Evolutionary conservation across 2,113 vertebrate genomes (phyloP), one percentile per base, ranked within the genome.

Genomic region (Saccopteryx leptura): DNA sequence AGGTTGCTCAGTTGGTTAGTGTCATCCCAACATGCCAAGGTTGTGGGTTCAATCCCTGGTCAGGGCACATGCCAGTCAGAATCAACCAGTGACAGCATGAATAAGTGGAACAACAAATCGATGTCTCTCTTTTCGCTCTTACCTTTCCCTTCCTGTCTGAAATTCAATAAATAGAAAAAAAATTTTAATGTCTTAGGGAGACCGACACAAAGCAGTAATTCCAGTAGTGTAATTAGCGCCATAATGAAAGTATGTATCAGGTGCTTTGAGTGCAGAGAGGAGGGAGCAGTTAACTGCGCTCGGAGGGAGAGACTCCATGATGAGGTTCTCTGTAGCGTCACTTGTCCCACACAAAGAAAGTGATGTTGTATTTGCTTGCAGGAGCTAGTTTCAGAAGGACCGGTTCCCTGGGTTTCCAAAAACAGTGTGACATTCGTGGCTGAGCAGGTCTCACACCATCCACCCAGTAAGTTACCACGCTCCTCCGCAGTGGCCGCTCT

Each of bases 381-480:
- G 99, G 99, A 99, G 92, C 97, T 99, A 0, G 98, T 99, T 87
- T 99, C 99, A n/a, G 99, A 99, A 60, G 99, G 99, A 95, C 99
- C 99, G 31, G 98, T 99, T 85, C 99, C 99, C 1, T 99, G 99
- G 99, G 99, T 99, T 98, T 99, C 99, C 78, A 98, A 98, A 97
- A 99, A 98, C 98, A 99, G 98, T 46, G 99, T 99, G 82, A 99
- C 99, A 3, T 99, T 99, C 84, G 99, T 99, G 98, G 99, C 99
- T 91, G 99, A 99, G 98, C 99, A 99, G 98, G 99, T 99, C 97
- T 99, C 99, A 97, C 99, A 99, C 97, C 99, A 99, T 97, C 99
- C 99, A 69, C 99, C 99, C 96, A 99, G 99, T 99, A 98, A 99
- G 99, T 99, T 56, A 75, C 58, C 88, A 58, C 72, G 80, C 26